Percentiles rank a stretch among this genome's conserved stretches.
Evolutionary conservation across 2,888 invertebrate genomes (phyloP).

Genomic region (Sinelater perroti): DNA sequence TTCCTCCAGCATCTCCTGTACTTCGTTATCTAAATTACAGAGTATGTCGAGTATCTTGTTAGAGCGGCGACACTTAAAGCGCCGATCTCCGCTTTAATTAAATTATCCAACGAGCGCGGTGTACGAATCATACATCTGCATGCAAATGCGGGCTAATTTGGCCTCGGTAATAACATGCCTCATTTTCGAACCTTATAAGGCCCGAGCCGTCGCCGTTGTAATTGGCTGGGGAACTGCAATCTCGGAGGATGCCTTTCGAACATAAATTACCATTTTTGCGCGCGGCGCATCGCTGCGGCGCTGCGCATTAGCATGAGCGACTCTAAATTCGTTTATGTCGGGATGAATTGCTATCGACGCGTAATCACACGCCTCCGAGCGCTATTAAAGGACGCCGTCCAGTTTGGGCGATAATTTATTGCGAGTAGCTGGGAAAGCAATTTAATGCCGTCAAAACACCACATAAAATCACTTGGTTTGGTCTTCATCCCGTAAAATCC

Average conservation of each 20-base stretch:
- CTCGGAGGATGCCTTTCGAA: slow-evolving; percentile 8
- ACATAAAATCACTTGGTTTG: too few species aligned
- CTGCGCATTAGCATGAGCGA: background rate
- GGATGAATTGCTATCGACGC: slow-evolving; percentile 12
- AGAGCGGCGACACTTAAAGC: slow-evolving; percentile 38
- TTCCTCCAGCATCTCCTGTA: slow-evolving; percentile 31
- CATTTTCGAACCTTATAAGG: slow-evolving; percentile 33
- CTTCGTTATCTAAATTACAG: slow-evolving; percentile 35
- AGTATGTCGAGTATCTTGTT: slow-evolving; percentile 33
- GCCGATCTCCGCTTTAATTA: slow-evolving; percentile 38
- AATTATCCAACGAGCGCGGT: slow-evolving; percentile 38
- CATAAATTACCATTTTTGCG: slow-evolving; percentile 25
- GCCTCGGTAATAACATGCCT: slow-evolving; percentile 29
- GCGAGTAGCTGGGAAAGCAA: too few species aligned
- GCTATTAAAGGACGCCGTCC: too few species aligned
- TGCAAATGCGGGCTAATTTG: slow-evolving; percentile 34
- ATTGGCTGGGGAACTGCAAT: slow-evolving; percentile 20
- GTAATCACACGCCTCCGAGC: slow-evolving; percentile 1
- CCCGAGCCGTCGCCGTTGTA: slow-evolving; percentile 23
- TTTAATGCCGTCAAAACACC: too few species aligned
- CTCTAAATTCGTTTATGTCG: slow-evolving; percentile 23
- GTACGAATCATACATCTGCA: slow-evolving; percentile 39
- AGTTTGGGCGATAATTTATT: too few species aligned
- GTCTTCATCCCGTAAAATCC: too few species aligned
- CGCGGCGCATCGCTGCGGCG: slow-evolving; percentile 5